These are phyloP conservation scores for Candoia aspera DNA, from an alignment of 2,113 vertebrate genomes.

Conservation along the genomic window DNA sequence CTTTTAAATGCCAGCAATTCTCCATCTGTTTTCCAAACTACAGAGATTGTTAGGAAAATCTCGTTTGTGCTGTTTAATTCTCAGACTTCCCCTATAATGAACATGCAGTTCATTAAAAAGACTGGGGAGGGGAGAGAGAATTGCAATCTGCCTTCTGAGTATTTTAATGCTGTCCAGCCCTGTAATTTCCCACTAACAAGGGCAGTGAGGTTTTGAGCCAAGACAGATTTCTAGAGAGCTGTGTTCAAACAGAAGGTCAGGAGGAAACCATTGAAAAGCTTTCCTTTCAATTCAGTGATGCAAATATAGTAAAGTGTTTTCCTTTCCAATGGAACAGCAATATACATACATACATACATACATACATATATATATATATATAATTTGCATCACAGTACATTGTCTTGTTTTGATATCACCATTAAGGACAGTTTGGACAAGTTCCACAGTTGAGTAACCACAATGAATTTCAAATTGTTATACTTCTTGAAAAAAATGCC, in stretches of 20 bases:
- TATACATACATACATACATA: too few relatives aligned
- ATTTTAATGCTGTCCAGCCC: conserved; percentile 49
- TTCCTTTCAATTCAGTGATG: conserved; percentile 27
- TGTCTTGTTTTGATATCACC: conserved; percentile 57
- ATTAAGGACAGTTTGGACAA: conserved; percentile 58
- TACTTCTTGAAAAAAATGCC: not conserved
- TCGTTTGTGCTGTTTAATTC: conserved; percentile 57
- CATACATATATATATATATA: conserved; percentile 40
- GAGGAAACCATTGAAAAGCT: conserved; percentile 34
- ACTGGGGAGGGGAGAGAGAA: conserved; percentile 39
- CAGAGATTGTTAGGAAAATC: conserved; percentile 50
- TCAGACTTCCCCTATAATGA: conserved; percentile 54
- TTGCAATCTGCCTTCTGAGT: conserved; percentile 21
- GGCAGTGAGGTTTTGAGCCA: conserved; percentile 44
- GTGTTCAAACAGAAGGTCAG: conserved; percentile 54
- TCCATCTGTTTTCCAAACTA: conserved; percentile 64
- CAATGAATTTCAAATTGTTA: conserved; percentile 19
- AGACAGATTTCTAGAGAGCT: conserved; percentile 52
- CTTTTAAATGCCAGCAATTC: conserved; percentile 60
- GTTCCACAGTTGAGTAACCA: conserved; percentile 32
- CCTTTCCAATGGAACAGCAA: conserved; percentile 45
- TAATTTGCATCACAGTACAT: conserved; percentile 57
- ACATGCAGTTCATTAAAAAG: conserved; percentile 58
- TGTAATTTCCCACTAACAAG: conserved; percentile 48
- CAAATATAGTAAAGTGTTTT: conserved; percentile 43